Conservation (phyloP, 2,113 vertebrate genomes). For the Ctenomys sociabilis region DNA sequence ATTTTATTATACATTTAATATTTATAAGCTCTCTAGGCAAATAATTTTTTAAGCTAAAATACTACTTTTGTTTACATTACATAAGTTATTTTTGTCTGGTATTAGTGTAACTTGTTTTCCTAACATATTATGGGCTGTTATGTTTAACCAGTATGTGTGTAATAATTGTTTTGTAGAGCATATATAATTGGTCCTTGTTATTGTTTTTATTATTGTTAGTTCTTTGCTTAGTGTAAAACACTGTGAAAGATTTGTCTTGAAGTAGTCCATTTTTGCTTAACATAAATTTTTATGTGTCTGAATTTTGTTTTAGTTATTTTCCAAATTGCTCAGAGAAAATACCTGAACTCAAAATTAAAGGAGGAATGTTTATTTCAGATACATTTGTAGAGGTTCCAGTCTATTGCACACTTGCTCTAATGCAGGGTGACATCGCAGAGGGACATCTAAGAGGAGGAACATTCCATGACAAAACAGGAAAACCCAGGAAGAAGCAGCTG, state of each 20-base stretch:
- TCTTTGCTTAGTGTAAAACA: too few species aligned
- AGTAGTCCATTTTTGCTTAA: neutral
- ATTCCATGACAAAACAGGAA: too few species aligned
- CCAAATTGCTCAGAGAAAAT: too few species aligned
- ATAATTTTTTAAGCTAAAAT: neutral
- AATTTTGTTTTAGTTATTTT: too few species aligned
- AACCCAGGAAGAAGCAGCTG: too few species aligned
- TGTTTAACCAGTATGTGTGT: neutral
- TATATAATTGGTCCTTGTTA: neutral
- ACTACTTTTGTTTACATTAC: neutral
- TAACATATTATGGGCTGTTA: neutral
- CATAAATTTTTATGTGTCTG: neutral
- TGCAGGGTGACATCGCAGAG: too few species aligned
- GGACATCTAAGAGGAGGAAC: too few species aligned
- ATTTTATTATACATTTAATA: neutral
- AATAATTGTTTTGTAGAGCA: neutral
- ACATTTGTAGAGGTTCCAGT: too few species aligned
- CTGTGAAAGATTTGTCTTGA: neutral
- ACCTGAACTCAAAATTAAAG: too few species aligned
- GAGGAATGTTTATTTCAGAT: too few species aligned
- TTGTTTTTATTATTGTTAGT: neutral
- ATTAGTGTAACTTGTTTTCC: neutral
- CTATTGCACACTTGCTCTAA: too few species aligned
- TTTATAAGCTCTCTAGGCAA: neutral
- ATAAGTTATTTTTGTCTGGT: neutral